Evolutionary conservation across 2,888 invertebrate species (phyloP).

Genomic region (Conomelus anceps): DNA sequence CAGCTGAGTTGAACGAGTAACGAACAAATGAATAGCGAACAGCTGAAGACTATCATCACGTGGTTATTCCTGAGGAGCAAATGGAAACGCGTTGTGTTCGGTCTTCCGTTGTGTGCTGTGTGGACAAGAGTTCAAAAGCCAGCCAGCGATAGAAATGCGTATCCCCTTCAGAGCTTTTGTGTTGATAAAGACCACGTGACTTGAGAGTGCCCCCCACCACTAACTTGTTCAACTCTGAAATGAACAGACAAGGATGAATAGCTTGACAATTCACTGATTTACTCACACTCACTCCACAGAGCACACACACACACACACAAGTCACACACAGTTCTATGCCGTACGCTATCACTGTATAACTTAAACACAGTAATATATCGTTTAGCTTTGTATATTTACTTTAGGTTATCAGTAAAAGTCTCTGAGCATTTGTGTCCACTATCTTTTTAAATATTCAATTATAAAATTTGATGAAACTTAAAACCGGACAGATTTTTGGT

Average conservation of each 20-base stretch:
- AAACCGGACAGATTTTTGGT: too few species aligned
- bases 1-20: not conserved
- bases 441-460: too few species aligned
- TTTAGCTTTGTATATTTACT: too few species aligned
- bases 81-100: not conserved
- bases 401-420: too few species aligned
- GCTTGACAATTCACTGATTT: not conserved
- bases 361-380: too few species aligned
- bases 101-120: not conserved
- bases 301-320: not conserved
- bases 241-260: not conserved
- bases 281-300: not conserved
- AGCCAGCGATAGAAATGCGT: not conserved
- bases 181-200: not conserved
- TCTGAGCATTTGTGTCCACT: too few species aligned
- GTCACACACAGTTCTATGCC: not conserved
- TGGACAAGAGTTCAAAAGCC: not conserved
- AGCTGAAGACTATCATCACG: not conserved
- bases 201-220: not conserved
- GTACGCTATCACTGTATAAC: not conserved
- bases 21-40: too few species aligned
- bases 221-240: not conserved
- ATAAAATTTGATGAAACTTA: too few species aligned
- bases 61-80: not conserved
- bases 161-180: not conserved